Percentiles rank a stretch among this genome's conserved stretches.
Evolutionary conservation across 2,797 vertebrate genomes (phyloP).

Genomic region (Gallinago solitaria): DNA sequence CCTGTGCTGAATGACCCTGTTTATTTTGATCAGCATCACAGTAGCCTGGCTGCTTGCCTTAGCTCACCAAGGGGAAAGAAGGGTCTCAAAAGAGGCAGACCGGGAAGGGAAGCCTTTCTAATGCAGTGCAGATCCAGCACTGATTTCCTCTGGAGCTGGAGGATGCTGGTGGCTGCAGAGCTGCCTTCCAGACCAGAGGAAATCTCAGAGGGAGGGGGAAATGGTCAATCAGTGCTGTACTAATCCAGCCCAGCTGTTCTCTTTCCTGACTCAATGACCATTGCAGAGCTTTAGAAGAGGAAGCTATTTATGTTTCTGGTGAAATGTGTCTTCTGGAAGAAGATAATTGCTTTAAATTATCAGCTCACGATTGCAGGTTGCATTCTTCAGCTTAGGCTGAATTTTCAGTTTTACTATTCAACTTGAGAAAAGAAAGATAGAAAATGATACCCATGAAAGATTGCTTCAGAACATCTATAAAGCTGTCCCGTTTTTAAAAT

Average conservation of each 20-base stretch:
- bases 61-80: background rate
- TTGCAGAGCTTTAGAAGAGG: constrained; percentile 13
- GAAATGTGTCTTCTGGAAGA: constrained; percentile 3
- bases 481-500: background rate
- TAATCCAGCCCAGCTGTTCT: constrained; percentile 41
- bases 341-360: constrained; percentile 21
- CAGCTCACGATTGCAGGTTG: background rate
- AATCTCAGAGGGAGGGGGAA: constrained; percentile 3
- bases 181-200: constrained; percentile 2
- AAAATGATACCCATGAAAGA: background rate
- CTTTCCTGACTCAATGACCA: background rate
- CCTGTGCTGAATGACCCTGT: constrained; percentile 18
- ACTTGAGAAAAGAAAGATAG: background rate
- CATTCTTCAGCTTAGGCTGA: background rate
- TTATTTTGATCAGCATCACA: constrained; percentile 50
- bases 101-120: background rate
- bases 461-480: background rate
- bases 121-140: background rate
- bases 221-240: background rate
- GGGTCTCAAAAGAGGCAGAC: constrained; percentile 9
- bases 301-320: background rate
- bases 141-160: constrained; percentile 21
- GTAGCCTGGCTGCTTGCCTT: constrained; percentile 6
- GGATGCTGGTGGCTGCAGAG: background rate
- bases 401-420: background rate